Base-by-base conservation (phyloP, 2,888 invertebrate species). In the Tillus elongatus region DNA sequence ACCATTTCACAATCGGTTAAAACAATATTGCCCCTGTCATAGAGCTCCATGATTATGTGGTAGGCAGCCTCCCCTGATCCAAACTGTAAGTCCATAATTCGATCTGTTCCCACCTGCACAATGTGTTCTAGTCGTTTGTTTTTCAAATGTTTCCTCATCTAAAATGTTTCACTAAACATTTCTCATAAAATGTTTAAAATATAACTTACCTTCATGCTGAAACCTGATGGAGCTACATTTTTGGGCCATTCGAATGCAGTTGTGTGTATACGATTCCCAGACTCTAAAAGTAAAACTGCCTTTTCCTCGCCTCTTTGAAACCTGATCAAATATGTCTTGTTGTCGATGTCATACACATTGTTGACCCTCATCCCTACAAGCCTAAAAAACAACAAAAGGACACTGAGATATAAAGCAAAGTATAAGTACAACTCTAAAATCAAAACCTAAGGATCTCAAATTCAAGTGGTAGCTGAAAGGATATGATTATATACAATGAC, bases 181-280 rank as follows among this genome's bases (percentile, higher is more conserved):
- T 9, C 13, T 29, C 11, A 35, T 15, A 8, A 19, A 19, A n/a
- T 19, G 6, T 19, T 19, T 19, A 19, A n/a, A 19, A 19, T 19
- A 19, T n/a, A 27, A 33, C 33, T 40, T 40, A 86, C 86, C 73
- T 98, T 99, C 97, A 98, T 98, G 44, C 91, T 87, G 61, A 97
- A 97, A 1, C 93, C 91, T 0, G 92, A 93, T 1, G 91, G 96
- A 3, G 86, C 87, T 27, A 82, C 75, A 73, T 92, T 93, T 68
- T 98, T 98, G 0, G 97, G 96, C 97, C 98, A 98, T 60, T 97
- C 96, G 68, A 91, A 98, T 26, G 77, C 83, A 8, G 98, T 98
- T 3, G 82, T 82, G 60, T 98, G 98, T 41, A 98, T 82, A 40
- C 96, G 72, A 50, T 79, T 85, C 0, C 95, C 98, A 0, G 96